These are phyloP conservation scores for Caenorhabditis sp. DNA, from an alignment of 2,888 invertebrate species.

Conservation along the genomic window DNA sequence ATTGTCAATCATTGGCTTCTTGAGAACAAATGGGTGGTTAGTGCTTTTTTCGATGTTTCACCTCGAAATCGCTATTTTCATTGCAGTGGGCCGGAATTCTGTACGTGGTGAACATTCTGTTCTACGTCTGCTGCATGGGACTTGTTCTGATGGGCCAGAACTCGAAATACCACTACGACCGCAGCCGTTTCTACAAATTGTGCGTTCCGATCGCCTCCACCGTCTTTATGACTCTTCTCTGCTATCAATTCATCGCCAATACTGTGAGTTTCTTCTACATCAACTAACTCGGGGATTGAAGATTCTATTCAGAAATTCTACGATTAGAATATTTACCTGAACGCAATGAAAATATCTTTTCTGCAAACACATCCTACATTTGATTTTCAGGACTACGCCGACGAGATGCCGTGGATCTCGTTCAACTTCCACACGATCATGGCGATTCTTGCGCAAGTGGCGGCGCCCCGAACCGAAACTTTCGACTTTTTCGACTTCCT, in stretches of 20 bases:
- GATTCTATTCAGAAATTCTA: too few relatives aligned
- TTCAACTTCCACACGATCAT: constrained; percentile 17
- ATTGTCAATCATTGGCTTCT: constrained; percentile 23
- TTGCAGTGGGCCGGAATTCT: constrained; percentile 33
- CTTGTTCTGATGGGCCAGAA: constrained; percentile 26
- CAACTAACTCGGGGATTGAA: too few relatives aligned
- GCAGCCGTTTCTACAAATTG: constrained; percentile 2
- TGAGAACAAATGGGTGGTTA: constrained; percentile 29
- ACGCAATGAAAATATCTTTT: neutral
- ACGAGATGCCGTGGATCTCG: constrained; percentile 6
- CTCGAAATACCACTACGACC: constrained; percentile 20
- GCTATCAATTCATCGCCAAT: neutral
- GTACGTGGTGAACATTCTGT: constrained; percentile 12
- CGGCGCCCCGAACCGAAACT: neutral
- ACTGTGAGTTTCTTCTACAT: constrained; percentile 6
- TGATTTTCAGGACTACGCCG: constrained; percentile 16
- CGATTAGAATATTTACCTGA: neutral
- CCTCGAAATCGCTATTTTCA: neutral
- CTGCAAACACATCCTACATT: neutral
- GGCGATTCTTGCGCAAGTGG: constrained; percentile 27
- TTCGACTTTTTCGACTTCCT: constrained; percentile 4
- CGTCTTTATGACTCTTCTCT: neutral
- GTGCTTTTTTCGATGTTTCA: neutral
- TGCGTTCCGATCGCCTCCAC: neutral
- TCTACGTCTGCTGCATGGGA: constrained; percentile 5